phyloP scores from a whole-genome alignment of 2,113 vertebrate genomes.

The Xyrauchen texanus region DNA sequence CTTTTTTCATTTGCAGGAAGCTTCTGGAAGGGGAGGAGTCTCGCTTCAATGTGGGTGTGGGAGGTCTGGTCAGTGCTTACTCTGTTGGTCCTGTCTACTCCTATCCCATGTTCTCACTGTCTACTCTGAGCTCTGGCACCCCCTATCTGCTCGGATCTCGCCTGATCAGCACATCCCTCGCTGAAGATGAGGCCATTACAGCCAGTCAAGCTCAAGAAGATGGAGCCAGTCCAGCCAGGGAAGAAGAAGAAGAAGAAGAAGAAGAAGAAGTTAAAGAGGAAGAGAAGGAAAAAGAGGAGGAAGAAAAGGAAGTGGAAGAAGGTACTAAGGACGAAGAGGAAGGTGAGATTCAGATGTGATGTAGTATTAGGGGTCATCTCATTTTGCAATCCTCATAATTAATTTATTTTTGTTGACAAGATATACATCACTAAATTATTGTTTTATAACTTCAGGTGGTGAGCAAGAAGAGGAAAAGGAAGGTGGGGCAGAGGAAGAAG shows the following conservation, averaged over 20 bases:
- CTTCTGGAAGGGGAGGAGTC: slow-evolving; percentile 95
- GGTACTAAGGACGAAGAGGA: background rate
- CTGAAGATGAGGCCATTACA: slow-evolving; percentile 83
- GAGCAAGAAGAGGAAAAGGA: slow-evolving; percentile 24
- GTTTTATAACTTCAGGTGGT: background rate
- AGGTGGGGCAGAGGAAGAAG: background rate
- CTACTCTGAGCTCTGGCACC: slow-evolving; percentile 76
- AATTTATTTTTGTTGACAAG: no score
- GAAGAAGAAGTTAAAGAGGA: slow-evolving; percentile 40
- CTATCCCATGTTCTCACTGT: slow-evolving; percentile 76
- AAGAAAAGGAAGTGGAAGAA: no score
- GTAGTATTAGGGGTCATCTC: no score
- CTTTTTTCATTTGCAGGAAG: slow-evolving; percentile 74
- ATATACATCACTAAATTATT: background rate
- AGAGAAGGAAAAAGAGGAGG: background rate
- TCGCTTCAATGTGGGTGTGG: slow-evolving; percentile 84
- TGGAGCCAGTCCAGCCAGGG: slow-evolving; percentile 75
- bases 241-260: slow-evolving; percentile 46
- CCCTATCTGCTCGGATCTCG: slow-evolving; percentile 82
- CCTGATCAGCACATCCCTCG: slow-evolving; percentile 80
- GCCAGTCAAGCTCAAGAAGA: slow-evolving; percentile 80
- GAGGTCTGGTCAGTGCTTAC: slow-evolving; percentile 81
- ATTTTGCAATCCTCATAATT: no score
- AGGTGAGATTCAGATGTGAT: slow-evolving; percentile 48
- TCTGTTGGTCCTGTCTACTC: slow-evolving; percentile 75